Percentiles rank a stretch among this genome's conserved stretches.
Conservation (phyloP, 2,797 vertebrate genomes). For the Chiroxiphia lanceolata region DNA sequence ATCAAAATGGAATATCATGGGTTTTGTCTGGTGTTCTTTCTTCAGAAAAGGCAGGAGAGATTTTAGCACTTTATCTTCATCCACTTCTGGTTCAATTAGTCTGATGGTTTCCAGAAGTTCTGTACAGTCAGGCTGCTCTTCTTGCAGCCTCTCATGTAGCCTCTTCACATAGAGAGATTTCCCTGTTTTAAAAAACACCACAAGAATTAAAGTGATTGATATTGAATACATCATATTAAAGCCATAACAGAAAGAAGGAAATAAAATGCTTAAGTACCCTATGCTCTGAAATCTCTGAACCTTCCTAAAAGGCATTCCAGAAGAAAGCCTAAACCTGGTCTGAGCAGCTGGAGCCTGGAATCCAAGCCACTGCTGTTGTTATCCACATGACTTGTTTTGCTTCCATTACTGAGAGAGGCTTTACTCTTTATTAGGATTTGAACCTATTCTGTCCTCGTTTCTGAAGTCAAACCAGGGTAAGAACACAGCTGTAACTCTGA, state of each 20-base stretch:
- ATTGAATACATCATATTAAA: background rate
- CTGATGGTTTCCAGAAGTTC: constrained; percentile 82
- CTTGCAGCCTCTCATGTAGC: constrained; percentile 78
- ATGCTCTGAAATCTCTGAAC: background rate
- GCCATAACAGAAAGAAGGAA: background rate
- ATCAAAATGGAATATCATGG: constrained; percentile 91
- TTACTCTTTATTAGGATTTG: background rate
- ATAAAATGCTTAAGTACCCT: background rate
- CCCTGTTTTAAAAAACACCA: constrained; percentile 69
- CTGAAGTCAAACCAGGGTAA: background rate
- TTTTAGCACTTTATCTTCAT: constrained; percentile 85
- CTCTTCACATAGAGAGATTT: constrained; percentile 93
- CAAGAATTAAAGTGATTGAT: background rate
- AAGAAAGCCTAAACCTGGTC: background rate
- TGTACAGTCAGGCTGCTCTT: background rate
- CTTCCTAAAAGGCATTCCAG: background rate
- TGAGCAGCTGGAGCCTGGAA: background rate
- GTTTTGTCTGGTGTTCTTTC: constrained; percentile 55
- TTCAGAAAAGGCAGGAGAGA: constrained; percentile 79
- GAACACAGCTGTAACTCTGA: background rate
- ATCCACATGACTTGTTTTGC: background rate
- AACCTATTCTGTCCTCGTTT: background rate
- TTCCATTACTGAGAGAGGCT: background rate
- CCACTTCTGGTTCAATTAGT: constrained; percentile 83
- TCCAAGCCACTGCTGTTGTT: background rate